These are phyloP conservation scores for Suillia variegata DNA, from an alignment of 2,888 invertebrate genomes.

Conservation along the genomic window DNA sequence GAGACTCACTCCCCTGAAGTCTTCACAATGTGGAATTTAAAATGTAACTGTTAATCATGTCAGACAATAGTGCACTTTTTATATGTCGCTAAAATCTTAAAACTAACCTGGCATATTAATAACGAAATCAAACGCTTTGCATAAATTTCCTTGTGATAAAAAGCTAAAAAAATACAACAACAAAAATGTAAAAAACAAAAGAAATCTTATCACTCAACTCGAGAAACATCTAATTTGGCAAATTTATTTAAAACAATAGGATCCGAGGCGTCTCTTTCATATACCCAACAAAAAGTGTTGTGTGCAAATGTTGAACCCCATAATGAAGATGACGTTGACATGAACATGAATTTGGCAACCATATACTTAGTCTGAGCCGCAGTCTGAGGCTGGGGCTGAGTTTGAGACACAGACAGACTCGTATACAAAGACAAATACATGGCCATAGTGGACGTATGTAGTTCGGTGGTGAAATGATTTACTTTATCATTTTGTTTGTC, in stretches of 20 bases:
- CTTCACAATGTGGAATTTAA: constrained; percentile 30
- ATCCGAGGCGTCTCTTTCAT: constrained; percentile 4
- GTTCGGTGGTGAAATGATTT: constrained; percentile 18
- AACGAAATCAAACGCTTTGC: constrained; percentile 9
- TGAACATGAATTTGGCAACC: neutral
- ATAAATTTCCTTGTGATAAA: constrained; percentile 12
- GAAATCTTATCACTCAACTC: constrained; percentile 5
- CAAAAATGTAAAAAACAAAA: neutral
- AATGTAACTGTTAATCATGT: constrained; percentile 30
- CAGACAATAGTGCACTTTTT: constrained; percentile 31
- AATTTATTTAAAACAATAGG: constrained; percentile 12
- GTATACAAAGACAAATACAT: too few species aligned
- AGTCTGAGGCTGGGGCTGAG: too few species aligned
- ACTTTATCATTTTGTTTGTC: constrained; percentile 17
- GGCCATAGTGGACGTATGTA: too few species aligned
- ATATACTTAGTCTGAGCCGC: too few species aligned
- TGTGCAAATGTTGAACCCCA: neutral
- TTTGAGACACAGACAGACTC: too few species aligned
- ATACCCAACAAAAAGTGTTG: constrained; percentile 4
- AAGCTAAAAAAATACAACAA: neutral
- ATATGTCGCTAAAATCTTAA: constrained; percentile 29
- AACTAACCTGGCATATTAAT: neutral
- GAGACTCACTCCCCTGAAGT: constrained; percentile 11
- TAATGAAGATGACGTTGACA: neutral
- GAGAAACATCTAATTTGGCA: constrained; percentile 15